Conservation (phyloP, 2,113 vertebrate genomes). For the Gambusia affinis region DNA sequence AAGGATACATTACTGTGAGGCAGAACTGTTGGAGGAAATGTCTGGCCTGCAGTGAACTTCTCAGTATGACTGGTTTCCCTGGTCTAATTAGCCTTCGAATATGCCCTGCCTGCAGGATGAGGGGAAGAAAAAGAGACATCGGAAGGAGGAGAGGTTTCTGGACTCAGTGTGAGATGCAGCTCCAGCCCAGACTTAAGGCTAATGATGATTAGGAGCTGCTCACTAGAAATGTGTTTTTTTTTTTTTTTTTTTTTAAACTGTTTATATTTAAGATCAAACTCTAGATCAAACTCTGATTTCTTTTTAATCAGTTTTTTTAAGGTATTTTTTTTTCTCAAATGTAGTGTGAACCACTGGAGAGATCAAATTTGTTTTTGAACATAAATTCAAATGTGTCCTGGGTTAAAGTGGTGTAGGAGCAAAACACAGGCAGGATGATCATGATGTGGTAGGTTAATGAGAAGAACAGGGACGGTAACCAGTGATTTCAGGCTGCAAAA, state of each 20-base stretch:
- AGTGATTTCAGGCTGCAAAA: neutral
- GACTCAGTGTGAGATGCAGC: conserved; percentile 38
- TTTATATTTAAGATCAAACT: no score
- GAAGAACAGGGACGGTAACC: neutral
- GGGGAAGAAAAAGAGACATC: conserved; percentile 16
- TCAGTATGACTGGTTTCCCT: conserved; percentile 58
- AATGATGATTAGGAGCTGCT: conserved; percentile 20
- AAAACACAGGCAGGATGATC: neutral
- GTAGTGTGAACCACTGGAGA: conserved; percentile 17
- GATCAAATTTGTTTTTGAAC: conserved; percentile 15
- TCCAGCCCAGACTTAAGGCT: conserved; percentile 22
- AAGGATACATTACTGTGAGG: conserved; percentile 1
- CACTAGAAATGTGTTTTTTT: conserved; percentile 33
- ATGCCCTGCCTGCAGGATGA: conserved; percentile 48
- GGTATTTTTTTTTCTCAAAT: neutral
- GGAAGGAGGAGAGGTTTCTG: conserved; percentile 30
- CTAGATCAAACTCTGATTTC: no score
- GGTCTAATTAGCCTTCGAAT: conserved; percentile 70
- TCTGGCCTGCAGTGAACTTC: conserved; percentile 48
- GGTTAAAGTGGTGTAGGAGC: neutral
- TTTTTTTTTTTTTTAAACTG: neutral
- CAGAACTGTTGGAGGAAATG: conserved; percentile 15
- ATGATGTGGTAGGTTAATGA: neutral
- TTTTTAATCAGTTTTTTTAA: neutral
- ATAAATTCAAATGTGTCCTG: conserved; percentile 28